Evolutionary conservation across 2,888 invertebrate genomes (phyloP).

Genomic region (Axea sp.): DNA sequence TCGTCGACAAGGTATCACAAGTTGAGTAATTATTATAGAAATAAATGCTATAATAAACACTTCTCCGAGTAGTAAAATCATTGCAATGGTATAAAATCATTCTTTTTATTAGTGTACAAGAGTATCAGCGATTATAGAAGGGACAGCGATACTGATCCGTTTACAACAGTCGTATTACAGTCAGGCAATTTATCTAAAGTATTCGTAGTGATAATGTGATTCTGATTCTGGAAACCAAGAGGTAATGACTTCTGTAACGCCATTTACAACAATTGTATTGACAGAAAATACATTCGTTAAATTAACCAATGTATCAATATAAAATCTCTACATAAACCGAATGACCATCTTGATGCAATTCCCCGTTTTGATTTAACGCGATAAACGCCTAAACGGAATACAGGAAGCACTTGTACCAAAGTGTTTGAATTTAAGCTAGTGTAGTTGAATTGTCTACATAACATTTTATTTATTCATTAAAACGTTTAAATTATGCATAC

Average conservation of each 20-base stretch:
- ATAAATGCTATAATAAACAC: constrained; percentile 34
- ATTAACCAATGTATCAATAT: constrained; percentile 30
- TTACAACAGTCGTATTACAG: constrained; percentile 52
- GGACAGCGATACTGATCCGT: constrained; percentile 41
- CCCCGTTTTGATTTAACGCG: not conserved
- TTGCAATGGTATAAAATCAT: constrained; percentile 35
- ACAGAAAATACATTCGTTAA: constrained; percentile 32
- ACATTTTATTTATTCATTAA: too few relatives aligned
- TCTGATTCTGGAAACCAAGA: constrained; percentile 65
- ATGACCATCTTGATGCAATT: constrained; percentile 14
- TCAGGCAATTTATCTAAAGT: constrained; percentile 61
- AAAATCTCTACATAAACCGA: constrained; percentile 9
- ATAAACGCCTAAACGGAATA: not conserved
- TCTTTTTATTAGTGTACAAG: constrained; percentile 32
- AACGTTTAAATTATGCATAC: too few relatives aligned
- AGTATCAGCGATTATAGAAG: constrained; percentile 44
- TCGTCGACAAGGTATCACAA: constrained; percentile 22
- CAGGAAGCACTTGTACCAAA: too few relatives aligned
- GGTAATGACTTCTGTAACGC: constrained; percentile 39
- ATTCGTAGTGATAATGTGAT: constrained; percentile 67
- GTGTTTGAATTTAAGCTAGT: too few relatives aligned
- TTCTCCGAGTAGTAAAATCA: not conserved
- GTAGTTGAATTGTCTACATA: too few relatives aligned
- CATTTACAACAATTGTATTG: constrained; percentile 44
- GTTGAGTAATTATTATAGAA: constrained; percentile 21